Conservation (phyloP, 2,797 vertebrate genomes). For the Trematomus bernacchii region DNA sequence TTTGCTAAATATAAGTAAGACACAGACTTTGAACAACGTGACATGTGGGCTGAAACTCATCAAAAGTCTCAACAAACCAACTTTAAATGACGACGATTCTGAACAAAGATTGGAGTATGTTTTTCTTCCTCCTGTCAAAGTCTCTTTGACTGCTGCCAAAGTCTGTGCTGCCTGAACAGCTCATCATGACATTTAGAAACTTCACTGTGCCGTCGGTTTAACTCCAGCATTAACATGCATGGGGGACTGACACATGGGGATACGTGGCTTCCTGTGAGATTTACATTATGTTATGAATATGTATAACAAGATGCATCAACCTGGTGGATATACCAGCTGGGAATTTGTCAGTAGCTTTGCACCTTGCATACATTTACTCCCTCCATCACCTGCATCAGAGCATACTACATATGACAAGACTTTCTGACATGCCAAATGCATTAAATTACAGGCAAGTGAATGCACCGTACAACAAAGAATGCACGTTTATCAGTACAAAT, state of each 20-base stretch:
- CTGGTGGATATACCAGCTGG: not conserved
- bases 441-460: not conserved
- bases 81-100: not conserved
- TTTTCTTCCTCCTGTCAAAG: not conserved
- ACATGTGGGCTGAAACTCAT: not conserved
- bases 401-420: not conserved
- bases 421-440: not conserved
- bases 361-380: not conserved
- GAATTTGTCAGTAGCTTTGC: not conserved
- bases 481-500: no score
- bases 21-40: not conserved
- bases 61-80: not conserved
- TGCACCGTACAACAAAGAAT: not conserved
- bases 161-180: not conserved
- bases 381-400: not conserved
- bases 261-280: slow-evolving; percentile 24
- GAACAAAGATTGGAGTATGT: not conserved
- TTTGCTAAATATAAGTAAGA: not conserved
- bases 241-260: not conserved
- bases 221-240: slow-evolving; percentile 1
- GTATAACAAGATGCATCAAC: slow-evolving; percentile 7
- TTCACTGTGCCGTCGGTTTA: not conserved
- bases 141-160: no score
- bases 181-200: slow-evolving; percentile 3
- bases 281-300: slow-evolving; percentile 22